These are phyloP conservation scores for Cranoglanis bouderius DNA, from an alignment of 2,113 vertebrate species.

Conservation along the genomic window DNA sequence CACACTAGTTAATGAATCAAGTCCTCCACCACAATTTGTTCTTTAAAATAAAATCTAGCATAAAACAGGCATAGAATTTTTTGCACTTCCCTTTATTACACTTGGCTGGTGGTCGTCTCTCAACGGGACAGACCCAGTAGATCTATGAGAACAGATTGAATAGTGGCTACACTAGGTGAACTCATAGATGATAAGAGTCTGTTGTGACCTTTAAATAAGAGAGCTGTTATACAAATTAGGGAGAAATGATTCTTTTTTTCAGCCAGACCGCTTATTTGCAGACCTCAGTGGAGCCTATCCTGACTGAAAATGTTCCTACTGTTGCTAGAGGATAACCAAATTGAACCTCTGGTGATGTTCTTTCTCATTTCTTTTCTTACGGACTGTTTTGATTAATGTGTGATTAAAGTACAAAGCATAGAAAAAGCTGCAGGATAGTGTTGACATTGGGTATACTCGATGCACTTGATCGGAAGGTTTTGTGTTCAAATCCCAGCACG, in stretches of 20 bases:
- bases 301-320: constrained; percentile 5
- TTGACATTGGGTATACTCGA: neutral
- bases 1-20: constrained; percentile 41
- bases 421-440: neutral
- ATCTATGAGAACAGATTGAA: neutral
- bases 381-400: neutral
- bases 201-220: constrained; percentile 30
- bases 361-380: neutral
- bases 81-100: neutral
- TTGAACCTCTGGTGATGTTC: neutral
- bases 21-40: too few relatives aligned
- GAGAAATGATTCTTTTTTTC: constrained; percentile 20
- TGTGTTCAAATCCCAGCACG: too few relatives aligned
- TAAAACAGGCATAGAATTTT: neutral
- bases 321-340: constrained; percentile 19
- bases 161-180: neutral
- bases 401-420: neutral
- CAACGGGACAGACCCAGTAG: neutral
- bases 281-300: constrained; percentile 17
- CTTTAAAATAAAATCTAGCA: neutral
- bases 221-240: constrained; percentile 26
- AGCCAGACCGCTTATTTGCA: constrained; percentile 36
- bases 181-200: constrained; percentile 10
- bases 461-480: too few relatives aligned
- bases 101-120: neutral